A percentile compares a stretch with the other conserved stretches of the same genome.
phyloP scores from a whole-genome alignment of 2,797 vertebrate species.

The Pelodytes ibericus region DNA sequence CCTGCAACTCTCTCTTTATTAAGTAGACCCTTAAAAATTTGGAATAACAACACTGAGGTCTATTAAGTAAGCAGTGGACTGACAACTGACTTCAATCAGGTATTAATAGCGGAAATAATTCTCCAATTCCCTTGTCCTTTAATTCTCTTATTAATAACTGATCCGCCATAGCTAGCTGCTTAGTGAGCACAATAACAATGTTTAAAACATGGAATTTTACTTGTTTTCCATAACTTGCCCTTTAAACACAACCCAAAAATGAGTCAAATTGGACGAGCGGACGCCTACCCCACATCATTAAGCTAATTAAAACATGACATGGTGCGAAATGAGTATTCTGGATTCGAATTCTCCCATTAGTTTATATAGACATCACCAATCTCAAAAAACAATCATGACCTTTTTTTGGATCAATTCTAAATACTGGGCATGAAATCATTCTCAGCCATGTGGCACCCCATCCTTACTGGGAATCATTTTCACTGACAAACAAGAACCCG shows the following conservation, averaged over 20 bases:
- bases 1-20: too few relatives aligned
- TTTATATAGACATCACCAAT: background rate
- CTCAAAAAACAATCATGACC: background rate
- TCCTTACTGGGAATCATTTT: background rate
- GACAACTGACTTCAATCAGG: too few relatives aligned
- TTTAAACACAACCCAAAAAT: background rate
- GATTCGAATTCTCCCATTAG: background rate
- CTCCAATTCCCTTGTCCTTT: too few relatives aligned
- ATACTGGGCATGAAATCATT: background rate
- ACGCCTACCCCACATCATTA: background rate
- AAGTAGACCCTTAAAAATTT: too few relatives aligned
- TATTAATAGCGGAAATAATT: too few relatives aligned
- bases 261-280: background rate
- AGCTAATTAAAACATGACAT: background rate
- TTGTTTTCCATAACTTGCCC: background rate
- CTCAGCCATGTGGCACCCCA: background rate
- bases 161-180: too few relatives aligned
- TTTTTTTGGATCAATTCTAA: background rate
- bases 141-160: too few relatives aligned
- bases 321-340: background rate
- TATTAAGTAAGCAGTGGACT: too few relatives aligned
- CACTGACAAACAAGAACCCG: background rate
- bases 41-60: too few relatives aligned
- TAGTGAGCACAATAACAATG: too few relatives aligned
- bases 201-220: background rate